Conservation (phyloP, 2,113 vertebrate species). For the Silurus asotus region DNA sequence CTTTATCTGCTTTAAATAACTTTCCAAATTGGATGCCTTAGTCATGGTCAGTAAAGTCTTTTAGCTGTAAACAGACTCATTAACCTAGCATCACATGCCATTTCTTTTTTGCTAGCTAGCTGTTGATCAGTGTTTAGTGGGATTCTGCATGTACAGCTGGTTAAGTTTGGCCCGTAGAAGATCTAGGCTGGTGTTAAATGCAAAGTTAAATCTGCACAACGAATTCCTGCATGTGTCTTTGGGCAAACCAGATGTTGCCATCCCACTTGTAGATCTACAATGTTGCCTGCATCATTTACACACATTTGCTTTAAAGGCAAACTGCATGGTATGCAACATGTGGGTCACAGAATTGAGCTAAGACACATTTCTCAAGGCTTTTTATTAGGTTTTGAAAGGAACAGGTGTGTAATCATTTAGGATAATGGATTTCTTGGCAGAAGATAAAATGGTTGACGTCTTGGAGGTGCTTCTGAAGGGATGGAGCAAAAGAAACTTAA, state of each 20-base stretch:
- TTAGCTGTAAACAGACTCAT: background rate
- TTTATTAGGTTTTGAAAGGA: background rate
- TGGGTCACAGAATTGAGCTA: background rate
- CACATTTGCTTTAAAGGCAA: constrained; percentile 3
- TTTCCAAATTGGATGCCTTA: background rate
- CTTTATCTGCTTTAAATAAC: background rate
- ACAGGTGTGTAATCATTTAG: constrained; percentile 3
- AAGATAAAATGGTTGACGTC: background rate
- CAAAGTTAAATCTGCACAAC: background rate
- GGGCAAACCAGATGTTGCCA: constrained; percentile 15
- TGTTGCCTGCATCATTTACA: constrained; percentile 1
- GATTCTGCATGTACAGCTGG: background rate
- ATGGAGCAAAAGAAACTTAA: background rate
- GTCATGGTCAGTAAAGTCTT: background rate
- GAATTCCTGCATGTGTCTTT: constrained; percentile 1
- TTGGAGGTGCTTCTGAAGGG: background rate
- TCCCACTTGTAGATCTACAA: constrained; percentile 8
- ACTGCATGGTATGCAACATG: background rate
- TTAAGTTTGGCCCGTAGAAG: background rate
- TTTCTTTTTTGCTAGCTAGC: background rate
- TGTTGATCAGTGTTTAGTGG: background rate
- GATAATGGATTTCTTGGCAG: background rate
- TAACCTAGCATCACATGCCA: background rate
- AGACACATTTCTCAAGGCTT: background rate
- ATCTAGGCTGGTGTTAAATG: constrained; percentile 9